Percentiles rank a stretch among this genome's conserved stretches.
Conservation (phyloP, 2,888 invertebrate genomes). For the Mechanitis mazaeus region DNA sequence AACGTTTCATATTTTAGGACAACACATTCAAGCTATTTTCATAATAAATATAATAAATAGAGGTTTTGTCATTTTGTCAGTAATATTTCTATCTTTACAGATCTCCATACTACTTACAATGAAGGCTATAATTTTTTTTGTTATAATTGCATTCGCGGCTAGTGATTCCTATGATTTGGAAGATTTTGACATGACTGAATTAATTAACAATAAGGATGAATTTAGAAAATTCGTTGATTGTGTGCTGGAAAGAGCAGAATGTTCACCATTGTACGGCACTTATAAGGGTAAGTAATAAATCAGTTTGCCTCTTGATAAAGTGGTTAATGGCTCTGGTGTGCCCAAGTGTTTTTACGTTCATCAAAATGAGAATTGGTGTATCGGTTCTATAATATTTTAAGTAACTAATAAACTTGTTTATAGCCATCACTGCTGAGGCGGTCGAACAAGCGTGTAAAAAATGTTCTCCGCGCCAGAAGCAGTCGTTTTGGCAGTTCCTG, state of each 20-base stretch:
- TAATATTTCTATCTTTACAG: not conserved
- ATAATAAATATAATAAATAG: no score
- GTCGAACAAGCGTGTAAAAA: no score
- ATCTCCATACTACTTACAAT: slow-evolving; percentile 6
- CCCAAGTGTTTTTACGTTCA: not conserved
- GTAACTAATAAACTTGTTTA: slow-evolving; percentile 7
- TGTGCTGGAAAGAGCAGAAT: slow-evolving; percentile 41
- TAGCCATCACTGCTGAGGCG: slow-evolving; percentile 21
- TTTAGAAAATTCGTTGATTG: slow-evolving; percentile 43
- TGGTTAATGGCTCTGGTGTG: no score
- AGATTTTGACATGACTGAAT: slow-evolving; percentile 44
- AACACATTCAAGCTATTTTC: no score
- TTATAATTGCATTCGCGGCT: slow-evolving; percentile 33
- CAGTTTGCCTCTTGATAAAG: no score
- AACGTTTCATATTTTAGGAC: no score
- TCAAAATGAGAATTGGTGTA: not conserved
- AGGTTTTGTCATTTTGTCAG: no score
- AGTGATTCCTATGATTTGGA: slow-evolving; percentile 46
- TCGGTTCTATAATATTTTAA: not conserved
- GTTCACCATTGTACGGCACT: slow-evolving; percentile 34
- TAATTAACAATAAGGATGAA: slow-evolving; percentile 32
- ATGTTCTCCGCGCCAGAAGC: no score
- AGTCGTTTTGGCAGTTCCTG: no score
- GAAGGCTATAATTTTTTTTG: slow-evolving; percentile 32
- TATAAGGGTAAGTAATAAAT: slow-evolving; percentile 44